A percentile compares a stretch with the other conserved stretches of the same genome.
Conservation (phyloP, 2,797 vertebrate genomes). For the Petrocephalus sullivani region DNA sequence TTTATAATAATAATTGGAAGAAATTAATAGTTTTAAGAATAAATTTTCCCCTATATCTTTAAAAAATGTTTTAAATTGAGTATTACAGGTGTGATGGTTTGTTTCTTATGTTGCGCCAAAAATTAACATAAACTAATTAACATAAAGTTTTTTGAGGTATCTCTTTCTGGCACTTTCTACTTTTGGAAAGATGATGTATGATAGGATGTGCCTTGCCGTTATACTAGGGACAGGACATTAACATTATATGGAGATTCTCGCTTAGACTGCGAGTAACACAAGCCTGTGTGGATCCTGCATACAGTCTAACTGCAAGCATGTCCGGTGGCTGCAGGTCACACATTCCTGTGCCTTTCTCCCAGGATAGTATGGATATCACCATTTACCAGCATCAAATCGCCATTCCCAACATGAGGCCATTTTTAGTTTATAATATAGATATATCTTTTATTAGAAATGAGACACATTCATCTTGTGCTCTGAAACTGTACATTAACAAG, state of each 20-base stretch:
- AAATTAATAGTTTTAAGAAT: neutral
- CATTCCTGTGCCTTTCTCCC: neutral
- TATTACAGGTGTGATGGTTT: neutral
- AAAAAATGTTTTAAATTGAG: neutral
- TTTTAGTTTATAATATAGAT: constrained; percentile 61
- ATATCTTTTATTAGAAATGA: constrained; percentile 93
- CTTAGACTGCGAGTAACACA: neutral
- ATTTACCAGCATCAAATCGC: neutral
- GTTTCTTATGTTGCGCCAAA: neutral
- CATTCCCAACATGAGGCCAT: constrained; percentile 20
- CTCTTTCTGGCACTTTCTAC: neutral
- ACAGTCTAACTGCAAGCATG: neutral
- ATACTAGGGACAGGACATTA: neutral
- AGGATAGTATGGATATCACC: neutral
- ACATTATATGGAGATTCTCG: neutral
- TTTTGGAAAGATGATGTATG: neutral
- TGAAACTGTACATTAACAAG: constrained; percentile 90
- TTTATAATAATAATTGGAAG: neutral
- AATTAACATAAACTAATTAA: neutral
- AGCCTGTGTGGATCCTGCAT: neutral
- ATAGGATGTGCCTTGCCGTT: neutral
- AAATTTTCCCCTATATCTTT: neutral
- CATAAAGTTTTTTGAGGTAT: neutral
- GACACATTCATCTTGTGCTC: constrained; percentile 95
- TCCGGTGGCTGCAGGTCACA: neutral